Evolutionary conservation across 2,797 vertebrate genomes (phyloP), one percentile per base, ranked within the genome.

Genomic region (Muraenolepis orangiensis): DNA sequence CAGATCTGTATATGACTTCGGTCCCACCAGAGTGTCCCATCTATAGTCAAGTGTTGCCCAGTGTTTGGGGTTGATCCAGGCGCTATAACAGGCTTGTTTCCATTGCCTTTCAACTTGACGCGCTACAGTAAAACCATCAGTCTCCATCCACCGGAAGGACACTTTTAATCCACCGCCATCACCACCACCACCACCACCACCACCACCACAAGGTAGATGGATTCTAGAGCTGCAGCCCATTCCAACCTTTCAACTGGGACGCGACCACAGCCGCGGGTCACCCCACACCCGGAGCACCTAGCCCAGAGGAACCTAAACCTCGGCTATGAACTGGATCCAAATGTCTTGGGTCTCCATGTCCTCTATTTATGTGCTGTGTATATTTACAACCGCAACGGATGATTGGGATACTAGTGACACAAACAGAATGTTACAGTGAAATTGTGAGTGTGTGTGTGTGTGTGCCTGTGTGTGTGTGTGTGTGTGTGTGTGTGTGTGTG

Each of bases 321-420:
- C 84, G 85, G 82, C 86, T 77, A 76, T 87, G 90, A 91, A 88
- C 83, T 81, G 84, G 85, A 93, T 93, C 87, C 85, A 90, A 87
- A 89, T 85, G 91, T 89, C 91, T 91, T 87, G 78, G 87, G 91
- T 93, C 91, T 91, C 86, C 87, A 89, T 88, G 85, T 92, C 88
- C 89, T 87, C 92, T 93, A 94, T 94, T 92, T 93, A 93, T 94
- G 94, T 38, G 82, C 82, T 85, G 81, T 81, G 84, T 92, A 90
- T 94, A 93, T 94, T 93, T 94, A 91, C 92, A 90, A 87, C 86
- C 34, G 78, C 57, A 73, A 72, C 64, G 64, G 75, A 93, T 92
- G 89, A 91, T 89, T 89, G 79, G 88, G 87, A 93, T 93, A 87
- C 90, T 93, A 82, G 74, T n/a, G 74, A 80, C 80, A 84, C 82